These are phyloP conservation scores for Sebastes minor DNA, from an alignment of 2,797 vertebrate genomes.

Conservation along the genomic window DNA sequence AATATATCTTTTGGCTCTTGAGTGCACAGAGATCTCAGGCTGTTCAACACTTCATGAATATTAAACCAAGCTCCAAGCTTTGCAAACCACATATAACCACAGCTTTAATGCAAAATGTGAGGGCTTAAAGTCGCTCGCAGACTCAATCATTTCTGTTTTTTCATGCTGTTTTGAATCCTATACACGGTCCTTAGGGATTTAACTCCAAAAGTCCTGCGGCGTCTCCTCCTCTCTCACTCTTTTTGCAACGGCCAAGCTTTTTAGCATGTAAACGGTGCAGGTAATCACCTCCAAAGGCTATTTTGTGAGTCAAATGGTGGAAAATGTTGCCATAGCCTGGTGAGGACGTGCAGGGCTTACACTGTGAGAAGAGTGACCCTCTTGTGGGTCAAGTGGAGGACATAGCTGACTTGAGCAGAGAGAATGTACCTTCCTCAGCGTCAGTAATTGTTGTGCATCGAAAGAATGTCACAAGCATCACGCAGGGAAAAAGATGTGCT, in stretches of 20 bases:
- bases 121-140: slow-evolving; percentile 34
- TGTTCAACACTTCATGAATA: slow-evolving; percentile 62
- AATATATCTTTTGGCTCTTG: slow-evolving; percentile 28
- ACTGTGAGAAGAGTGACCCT: slow-evolving; percentile 13
- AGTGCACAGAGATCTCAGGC: slow-evolving; percentile 26
- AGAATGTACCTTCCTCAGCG: neutral
- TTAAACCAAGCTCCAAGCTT: slow-evolving; percentile 59
- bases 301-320: slow-evolving; percentile 63
- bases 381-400: slow-evolving; percentile 25
- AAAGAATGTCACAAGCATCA: neutral
- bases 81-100: slow-evolving; percentile 39
- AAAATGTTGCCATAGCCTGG: slow-evolving; percentile 23
- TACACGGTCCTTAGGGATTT: slow-evolving; percentile 35
- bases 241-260: slow-evolving; percentile 30
- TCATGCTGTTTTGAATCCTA: slow-evolving; percentile 38
- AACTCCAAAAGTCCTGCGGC: slow-evolving; percentile 15
- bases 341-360: slow-evolving; percentile 38
- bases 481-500: neutral
- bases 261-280: slow-evolving; percentile 48
- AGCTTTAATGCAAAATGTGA: slow-evolving; percentile 31
- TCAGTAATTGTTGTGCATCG: neutral
- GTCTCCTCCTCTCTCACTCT: neutral
- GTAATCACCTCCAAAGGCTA: slow-evolving; percentile 18
- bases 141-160: slow-evolving; percentile 37
- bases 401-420: slow-evolving; percentile 21